Conservation (phyloP, 2,113 vertebrate genomes). For the Aspiorhynchus laticeps region DNA sequence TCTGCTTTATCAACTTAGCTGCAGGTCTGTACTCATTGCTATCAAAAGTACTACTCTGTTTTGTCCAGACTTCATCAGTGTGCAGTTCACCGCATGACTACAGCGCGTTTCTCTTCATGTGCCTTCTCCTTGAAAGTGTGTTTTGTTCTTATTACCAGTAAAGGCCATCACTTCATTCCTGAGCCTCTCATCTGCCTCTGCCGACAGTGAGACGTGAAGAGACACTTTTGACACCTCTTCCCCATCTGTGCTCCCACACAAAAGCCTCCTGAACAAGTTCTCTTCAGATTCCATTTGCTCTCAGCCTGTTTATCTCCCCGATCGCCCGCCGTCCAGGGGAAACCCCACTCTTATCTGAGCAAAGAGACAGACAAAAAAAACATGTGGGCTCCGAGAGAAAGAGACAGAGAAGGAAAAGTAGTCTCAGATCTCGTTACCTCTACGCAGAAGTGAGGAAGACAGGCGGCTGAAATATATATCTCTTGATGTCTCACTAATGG, state of each 20-base stretch:
- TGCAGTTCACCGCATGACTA: neutral
- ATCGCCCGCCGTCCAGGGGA: neutral
- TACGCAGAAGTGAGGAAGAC: neutral
- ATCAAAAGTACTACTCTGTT: neutral
- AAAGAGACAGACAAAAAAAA: slow-evolving; percentile 9
- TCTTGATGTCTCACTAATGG: slow-evolving; percentile 40
- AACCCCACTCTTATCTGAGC: neutral
- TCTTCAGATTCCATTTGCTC: slow-evolving; percentile 35
- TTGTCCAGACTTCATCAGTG: slow-evolving; percentile 8
- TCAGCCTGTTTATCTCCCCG: neutral
- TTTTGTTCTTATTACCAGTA: slow-evolving; percentile 37
- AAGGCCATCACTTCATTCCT: neutral
- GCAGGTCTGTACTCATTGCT: neutral
- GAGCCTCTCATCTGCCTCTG: slow-evolving; percentile 17
- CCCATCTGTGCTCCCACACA: slow-evolving; percentile 11
- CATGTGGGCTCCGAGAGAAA: neutral
- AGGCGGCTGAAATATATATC: neutral
- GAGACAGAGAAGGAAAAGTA: neutral
- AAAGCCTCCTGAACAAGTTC: slow-evolving; percentile 29
- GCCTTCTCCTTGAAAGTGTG: neutral
- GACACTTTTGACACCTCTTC: slow-evolving; percentile 39
- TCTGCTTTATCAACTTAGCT: neutral
- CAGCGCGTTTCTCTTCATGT: neutral
- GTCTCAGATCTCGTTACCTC: slow-evolving; percentile 40
- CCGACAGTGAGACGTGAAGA: neutral